These are phyloP conservation scores for Parnassius smintheus DNA, from an alignment of 2,888 invertebrate species.

Conservation along the genomic window DNA sequence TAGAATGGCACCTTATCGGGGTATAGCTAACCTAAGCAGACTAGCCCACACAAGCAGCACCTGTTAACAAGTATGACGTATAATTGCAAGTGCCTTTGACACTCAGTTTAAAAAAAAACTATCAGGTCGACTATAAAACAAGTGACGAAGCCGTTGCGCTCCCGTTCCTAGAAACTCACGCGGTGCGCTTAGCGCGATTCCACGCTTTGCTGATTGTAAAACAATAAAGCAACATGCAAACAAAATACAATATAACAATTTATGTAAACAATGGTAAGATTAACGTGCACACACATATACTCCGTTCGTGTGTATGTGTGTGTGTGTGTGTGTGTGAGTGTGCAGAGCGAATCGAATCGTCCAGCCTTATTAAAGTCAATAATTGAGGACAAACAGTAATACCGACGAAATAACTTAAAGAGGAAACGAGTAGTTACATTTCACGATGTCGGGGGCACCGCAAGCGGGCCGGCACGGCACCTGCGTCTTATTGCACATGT, in stretches of 20 bases:
- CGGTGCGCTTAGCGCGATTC: too few species aligned
- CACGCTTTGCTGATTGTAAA: background rate
- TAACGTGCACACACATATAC: background rate
- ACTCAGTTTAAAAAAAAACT: too few species aligned
- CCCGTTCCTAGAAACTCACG: too few species aligned
- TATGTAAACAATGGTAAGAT: slow-evolving; percentile 38
- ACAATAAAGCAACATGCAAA: slow-evolving; percentile 18
- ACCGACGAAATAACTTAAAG: slow-evolving; percentile 55
- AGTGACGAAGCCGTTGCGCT: too few species aligned
- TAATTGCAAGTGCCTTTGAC: too few species aligned
- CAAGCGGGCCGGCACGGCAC: background rate
- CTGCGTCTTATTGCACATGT: background rate
- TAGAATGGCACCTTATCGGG: too few species aligned
- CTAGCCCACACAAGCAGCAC: too few species aligned
- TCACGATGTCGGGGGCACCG: slow-evolving; percentile 31
- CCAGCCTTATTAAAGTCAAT: slow-evolving; percentile 66
- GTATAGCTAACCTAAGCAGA: too few species aligned
- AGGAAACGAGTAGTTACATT: slow-evolving; percentile 59
- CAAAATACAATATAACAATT: slow-evolving; percentile 22
- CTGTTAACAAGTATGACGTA: too few species aligned
- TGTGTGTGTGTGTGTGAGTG: background rate
- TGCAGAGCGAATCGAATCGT: slow-evolving; percentile 42
- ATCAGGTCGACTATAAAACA: too few species aligned
- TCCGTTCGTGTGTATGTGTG: background rate
- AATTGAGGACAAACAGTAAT: slow-evolving; percentile 57